phyloP scores from a whole-genome alignment of 2,113 vertebrate species.

The Amblyopsis rosae region DNA sequence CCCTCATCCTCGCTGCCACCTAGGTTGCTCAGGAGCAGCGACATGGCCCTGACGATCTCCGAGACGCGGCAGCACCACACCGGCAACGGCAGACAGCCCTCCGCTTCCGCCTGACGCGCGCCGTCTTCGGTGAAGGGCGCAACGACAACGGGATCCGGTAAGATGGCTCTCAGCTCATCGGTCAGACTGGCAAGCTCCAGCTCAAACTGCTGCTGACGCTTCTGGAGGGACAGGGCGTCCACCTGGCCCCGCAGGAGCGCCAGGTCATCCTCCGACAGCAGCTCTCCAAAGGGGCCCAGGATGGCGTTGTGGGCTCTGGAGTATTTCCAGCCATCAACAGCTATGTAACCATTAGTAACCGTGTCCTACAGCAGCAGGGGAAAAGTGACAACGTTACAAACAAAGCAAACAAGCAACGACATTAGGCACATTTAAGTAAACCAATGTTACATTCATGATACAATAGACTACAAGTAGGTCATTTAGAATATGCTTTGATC shows the following conservation, averaged over 20 bases:
- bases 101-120: conserved; percentile 59
- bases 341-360: conserved; percentile 25
- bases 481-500: too few relatives aligned
- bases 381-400: background rate
- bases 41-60: conserved; percentile 84
- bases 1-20: conserved; percentile 22
- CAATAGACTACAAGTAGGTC: too few relatives aligned
- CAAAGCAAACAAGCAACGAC: background rate
- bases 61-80: conserved; percentile 85
- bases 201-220: conserved; percentile 83
- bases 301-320: conserved; percentile 83
- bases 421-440: background rate
- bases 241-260: conserved; percentile 85
- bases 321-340: conserved; percentile 81
- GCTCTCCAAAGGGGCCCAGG: conserved; percentile 90
- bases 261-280: conserved; percentile 88
- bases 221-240: conserved; percentile 81
- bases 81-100: conserved; percentile 72
- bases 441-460: too few relatives aligned
- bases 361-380: conserved; percentile 44
- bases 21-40: conserved; percentile 67
- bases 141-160: conserved; percentile 85
- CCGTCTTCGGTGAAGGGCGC: conserved; percentile 82
- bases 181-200: conserved; percentile 83
- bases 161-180: conserved; percentile 80